Evolutionary conservation across 2,113 vertebrate species (phyloP).

Genomic region (Cathartes aura): DNA sequence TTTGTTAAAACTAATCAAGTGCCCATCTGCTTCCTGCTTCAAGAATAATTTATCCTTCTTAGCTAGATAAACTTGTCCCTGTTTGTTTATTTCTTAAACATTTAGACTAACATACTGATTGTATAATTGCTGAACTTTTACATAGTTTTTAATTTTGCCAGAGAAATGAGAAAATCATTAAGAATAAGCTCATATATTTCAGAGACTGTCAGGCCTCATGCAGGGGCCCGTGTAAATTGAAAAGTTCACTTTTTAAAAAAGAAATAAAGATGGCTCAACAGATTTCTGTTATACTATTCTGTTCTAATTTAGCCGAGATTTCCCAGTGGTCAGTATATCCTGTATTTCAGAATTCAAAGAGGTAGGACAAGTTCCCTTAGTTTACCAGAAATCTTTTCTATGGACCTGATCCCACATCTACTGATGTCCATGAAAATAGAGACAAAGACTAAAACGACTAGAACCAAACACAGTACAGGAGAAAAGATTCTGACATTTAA

Average conservation of each 20-base stretch:
- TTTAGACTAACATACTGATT: not conserved
- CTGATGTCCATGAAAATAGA: not conserved
- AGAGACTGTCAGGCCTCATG: not conserved
- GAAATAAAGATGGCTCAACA: not conserved
- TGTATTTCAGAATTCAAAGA: not conserved
- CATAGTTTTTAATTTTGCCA: not conserved
- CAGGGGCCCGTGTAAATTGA: not conserved
- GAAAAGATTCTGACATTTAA: not conserved
- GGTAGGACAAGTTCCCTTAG: not conserved
- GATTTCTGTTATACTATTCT: not conserved
- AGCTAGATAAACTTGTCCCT: not conserved
- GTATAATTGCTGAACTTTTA: not conserved
- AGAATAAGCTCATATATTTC: not conserved
- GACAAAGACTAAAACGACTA: not conserved
- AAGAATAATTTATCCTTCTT: conserved; percentile 10
- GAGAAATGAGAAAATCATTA: not conserved
- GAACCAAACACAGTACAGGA: not conserved
- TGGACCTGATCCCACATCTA: not conserved
- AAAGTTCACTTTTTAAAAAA: not conserved
- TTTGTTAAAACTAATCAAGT: conserved; percentile 18
- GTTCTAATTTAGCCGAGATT: not conserved
- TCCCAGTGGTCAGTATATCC: not conserved
- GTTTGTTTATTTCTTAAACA: not conserved
- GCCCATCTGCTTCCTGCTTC: conserved; percentile 3
- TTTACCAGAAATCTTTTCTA: not conserved